Percentiles rank a stretch among this genome's conserved stretches.
Evolutionary conservation across 2,113 vertebrate species (phyloP).

Genomic region (Poeciliopsis retropinna): DNA sequence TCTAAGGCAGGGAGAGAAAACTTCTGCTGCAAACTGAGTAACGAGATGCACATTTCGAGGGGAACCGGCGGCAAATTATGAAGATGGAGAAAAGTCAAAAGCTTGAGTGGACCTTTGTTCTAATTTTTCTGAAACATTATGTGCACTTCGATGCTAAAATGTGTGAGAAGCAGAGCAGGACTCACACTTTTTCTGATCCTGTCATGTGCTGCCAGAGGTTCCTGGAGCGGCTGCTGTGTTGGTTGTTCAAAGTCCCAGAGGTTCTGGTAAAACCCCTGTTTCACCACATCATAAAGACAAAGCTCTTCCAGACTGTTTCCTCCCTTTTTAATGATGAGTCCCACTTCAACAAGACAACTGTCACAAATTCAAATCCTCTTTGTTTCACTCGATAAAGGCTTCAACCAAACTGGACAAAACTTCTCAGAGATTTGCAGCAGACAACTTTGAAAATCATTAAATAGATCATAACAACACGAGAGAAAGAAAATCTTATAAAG

Average conservation of each 20-base stretch:
- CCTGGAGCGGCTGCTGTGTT: constrained; percentile 41
- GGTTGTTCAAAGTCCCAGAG: constrained; percentile 42
- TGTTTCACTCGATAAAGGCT: too few species aligned
- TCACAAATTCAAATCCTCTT: constrained; percentile 1
- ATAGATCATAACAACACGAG: too few species aligned
- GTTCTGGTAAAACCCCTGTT: constrained; percentile 41
- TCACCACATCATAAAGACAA: constrained; percentile 49
- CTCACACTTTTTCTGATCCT: constrained; percentile 27
- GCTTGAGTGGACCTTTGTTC: background rate
- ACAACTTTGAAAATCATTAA: too few species aligned
- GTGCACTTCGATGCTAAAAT: background rate
- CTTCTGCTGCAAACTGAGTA: background rate
- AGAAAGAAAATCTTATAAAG: too few species aligned
- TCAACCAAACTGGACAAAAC: too few species aligned
- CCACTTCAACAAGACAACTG: constrained; percentile 29
- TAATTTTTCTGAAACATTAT: background rate
- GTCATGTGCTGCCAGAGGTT: constrained; percentile 70
- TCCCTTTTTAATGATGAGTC: constrained; percentile 46
- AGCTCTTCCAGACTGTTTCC: constrained; percentile 58
- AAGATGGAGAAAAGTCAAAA: background rate
- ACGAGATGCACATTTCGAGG: background rate
- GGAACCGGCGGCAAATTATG: too few species aligned
- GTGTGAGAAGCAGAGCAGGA: constrained; percentile 14
- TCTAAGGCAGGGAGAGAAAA: background rate
- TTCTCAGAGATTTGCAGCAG: too few species aligned